phyloP scores from a whole-genome alignment of 2,888 invertebrate species.

The Trissolcus brochymenae region DNA sequence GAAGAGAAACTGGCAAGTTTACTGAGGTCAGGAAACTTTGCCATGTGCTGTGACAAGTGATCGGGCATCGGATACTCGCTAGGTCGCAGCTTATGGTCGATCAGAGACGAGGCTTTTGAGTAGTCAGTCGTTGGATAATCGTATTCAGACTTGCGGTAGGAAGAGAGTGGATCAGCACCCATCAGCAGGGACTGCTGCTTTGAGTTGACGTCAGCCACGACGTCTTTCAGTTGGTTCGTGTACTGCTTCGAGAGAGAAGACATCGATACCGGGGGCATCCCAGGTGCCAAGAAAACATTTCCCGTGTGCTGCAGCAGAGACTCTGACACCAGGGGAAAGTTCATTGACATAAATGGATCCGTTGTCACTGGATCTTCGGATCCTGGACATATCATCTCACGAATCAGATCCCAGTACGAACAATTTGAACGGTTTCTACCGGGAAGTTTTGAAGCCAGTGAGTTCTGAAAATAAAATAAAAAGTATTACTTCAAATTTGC shows the following conservation, averaged over 20 bases:
- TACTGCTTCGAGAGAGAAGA: constrained; percentile 69
- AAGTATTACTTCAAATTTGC: neutral
- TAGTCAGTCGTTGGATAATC: constrained; percentile 69
- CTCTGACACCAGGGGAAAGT: constrained; percentile 84
- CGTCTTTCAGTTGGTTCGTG: constrained; percentile 60
- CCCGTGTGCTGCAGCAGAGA: constrained; percentile 86
- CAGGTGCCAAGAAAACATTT: constrained; percentile 86
- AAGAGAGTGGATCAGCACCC: constrained; percentile 68
- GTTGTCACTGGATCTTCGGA: constrained; percentile 80
- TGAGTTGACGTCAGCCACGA: constrained; percentile 39
- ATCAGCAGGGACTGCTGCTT: constrained; percentile 52
- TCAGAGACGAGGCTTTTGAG: constrained; percentile 66
- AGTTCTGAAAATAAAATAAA: constrained; percentile 76
- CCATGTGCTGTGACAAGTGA: constrained; percentile 68
- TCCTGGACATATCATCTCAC: constrained; percentile 85
- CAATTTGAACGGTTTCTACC: constrained; percentile 85
- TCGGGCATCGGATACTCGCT: constrained; percentile 72
- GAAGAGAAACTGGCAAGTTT: constrained; percentile 72
- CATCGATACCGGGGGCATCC: constrained; percentile 63
- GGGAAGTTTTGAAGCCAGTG: constrained; percentile 88
- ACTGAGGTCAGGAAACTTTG: constrained; percentile 71
- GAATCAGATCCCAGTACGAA: constrained; percentile 87
- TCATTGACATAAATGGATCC: constrained; percentile 81
- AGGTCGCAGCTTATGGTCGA: constrained; percentile 63
- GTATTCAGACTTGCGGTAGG: constrained; percentile 72